phyloP scores from a whole-genome alignment of 2,888 invertebrate genomes.

The Mesorhabditis sp. region DNA sequence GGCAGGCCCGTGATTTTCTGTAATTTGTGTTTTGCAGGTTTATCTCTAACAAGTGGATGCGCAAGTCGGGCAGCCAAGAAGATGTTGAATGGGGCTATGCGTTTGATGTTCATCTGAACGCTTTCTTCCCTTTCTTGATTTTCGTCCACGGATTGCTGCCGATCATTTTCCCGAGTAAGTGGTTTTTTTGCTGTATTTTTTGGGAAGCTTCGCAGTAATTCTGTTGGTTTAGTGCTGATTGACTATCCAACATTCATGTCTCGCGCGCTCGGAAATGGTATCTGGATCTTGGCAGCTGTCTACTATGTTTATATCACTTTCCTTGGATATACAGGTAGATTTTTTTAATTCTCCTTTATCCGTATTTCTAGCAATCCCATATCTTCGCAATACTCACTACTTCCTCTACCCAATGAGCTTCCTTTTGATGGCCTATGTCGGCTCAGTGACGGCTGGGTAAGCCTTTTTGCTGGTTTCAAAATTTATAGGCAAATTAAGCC shows the following conservation, averaged over 20 bases:
- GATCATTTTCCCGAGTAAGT: constrained; percentile 73
- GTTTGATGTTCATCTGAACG: constrained; percentile 96
- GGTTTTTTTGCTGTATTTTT: background rate
- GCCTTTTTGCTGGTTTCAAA: constrained; percentile 67
- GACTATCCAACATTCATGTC: constrained; percentile 75
- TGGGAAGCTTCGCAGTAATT: background rate
- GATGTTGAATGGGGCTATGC: constrained; percentile 97
- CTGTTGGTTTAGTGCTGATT: constrained; percentile 70
- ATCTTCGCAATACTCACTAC: constrained; percentile 78
- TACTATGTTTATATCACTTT: constrained; percentile 97
- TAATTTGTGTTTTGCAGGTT: constrained; percentile 67
- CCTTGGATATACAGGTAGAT: constrained; percentile 84
- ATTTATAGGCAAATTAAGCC: background rate
- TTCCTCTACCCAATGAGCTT: constrained; percentile 80
- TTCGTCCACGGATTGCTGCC: constrained; percentile 88
- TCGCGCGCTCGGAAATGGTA: constrained; percentile 79
- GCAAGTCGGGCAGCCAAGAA: constrained; percentile 65
- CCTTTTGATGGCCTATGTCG: constrained; percentile 73
- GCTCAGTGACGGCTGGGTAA: constrained; percentile 75
- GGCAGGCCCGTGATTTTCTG: background rate
- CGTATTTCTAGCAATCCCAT: constrained; percentile 74
- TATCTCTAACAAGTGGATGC: constrained; percentile 75
- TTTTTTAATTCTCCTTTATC: background rate
- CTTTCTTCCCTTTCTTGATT: constrained; percentile 92
- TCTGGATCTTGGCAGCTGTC: constrained; percentile 83